A percentile compares a stretch with the other conserved stretches of the same genome.
Evolutionary conservation across 2,113 vertebrate genomes (phyloP).

Genomic region (Phyllostomus discolor): DNA sequence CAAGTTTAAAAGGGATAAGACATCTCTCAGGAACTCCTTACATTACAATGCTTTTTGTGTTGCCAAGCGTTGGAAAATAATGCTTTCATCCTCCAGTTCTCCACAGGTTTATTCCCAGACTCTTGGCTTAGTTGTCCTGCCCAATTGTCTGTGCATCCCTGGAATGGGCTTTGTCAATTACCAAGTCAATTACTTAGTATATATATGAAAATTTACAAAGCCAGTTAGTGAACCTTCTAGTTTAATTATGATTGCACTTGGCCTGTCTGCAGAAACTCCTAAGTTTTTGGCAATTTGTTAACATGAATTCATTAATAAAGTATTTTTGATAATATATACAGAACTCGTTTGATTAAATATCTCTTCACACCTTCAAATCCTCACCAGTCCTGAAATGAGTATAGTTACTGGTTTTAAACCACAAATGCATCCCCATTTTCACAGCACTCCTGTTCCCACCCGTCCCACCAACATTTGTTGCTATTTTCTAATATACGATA

Average conservation of each 20-base stretch:
- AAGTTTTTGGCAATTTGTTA: constrained; percentile 19
- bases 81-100: background rate
- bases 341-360: background rate
- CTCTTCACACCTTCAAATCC: background rate
- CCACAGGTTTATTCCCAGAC: background rate
- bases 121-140: background rate
- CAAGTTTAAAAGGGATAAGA: background rate
- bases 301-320: background rate
- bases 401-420: background rate
- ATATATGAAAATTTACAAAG: background rate
- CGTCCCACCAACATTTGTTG: constrained; percentile 16
- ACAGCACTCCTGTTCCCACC: background rate
- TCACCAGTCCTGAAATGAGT: background rate
- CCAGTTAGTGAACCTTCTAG: background rate
- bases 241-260: background rate
- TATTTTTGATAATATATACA: constrained; percentile 5
- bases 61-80: background rate
- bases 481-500: background rate
- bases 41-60: background rate
- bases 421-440: background rate
- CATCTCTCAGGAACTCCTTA: background rate
- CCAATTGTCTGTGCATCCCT: background rate
- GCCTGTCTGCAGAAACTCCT: background rate
- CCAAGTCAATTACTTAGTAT: background rate
- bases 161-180: background rate